These are phyloP conservation scores for Lasioglossum calceatum DNA, from an alignment of 2,888 invertebrate species.

Conservation along the genomic window DNA sequence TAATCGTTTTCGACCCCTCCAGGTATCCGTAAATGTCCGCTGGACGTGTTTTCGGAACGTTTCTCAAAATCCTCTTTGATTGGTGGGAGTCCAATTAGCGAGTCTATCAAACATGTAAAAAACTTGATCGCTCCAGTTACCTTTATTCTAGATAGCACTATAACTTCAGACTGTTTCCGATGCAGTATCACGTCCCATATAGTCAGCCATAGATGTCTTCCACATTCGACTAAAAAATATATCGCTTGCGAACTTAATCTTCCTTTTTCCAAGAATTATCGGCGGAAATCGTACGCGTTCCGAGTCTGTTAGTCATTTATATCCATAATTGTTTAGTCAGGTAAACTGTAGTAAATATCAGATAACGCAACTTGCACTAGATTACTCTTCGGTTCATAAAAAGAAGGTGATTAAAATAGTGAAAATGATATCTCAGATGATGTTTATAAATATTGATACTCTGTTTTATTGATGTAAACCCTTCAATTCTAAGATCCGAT, in stretches of 20 bases:
- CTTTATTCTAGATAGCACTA: neutral
- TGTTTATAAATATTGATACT: neutral
- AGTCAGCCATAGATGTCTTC: neutral
- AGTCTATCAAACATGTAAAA: conserved; percentile 1
- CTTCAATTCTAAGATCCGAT: neutral
- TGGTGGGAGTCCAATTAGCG: conserved; percentile 13
- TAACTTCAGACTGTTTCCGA: neutral
- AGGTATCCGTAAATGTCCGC: conserved; percentile 42
- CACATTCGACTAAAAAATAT: neutral
- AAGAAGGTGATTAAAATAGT: neutral
- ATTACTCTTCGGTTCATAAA: neutral
- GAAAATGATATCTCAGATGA: neutral
- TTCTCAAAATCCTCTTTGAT: conserved; percentile 19
- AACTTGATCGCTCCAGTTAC: neutral
- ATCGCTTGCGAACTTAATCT: neutral
- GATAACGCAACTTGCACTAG: neutral
- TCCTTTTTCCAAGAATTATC: neutral
- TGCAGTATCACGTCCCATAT: neutral
- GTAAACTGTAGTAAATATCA: neutral
- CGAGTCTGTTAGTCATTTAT: neutral
- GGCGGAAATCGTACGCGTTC: neutral
- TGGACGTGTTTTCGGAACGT: conserved; percentile 23
- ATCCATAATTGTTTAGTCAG: neutral
- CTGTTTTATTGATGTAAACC: neutral
- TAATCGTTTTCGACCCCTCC: conserved; percentile 59